phyloP scores from a whole-genome alignment of 2,888 invertebrate genomes.

The Polymixis lichenea region DNA sequence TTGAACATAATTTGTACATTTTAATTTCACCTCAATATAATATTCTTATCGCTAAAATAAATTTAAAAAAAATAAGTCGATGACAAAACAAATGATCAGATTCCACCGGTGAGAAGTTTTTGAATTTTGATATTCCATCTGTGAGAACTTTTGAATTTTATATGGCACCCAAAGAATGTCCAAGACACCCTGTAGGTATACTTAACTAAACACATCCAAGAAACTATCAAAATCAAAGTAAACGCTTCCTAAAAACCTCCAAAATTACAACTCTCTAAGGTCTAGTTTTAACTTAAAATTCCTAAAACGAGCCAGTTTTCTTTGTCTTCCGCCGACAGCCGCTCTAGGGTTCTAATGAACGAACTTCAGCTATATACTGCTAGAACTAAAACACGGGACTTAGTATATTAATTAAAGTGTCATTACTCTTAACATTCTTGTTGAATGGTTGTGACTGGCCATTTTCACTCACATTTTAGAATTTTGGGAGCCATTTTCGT shows the following conservation, averaged over 20 bases:
- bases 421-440: conserved; percentile 46
- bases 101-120: too few relatives aligned
- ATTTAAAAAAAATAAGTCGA: too few relatives aligned
- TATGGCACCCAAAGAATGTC: too few relatives aligned
- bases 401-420: conserved; percentile 55
- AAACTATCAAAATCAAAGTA: background rate
- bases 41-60: too few relatives aligned
- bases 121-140: too few relatives aligned
- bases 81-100: too few relatives aligned
- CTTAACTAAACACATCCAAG: background rate
- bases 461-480: conserved; percentile 23
- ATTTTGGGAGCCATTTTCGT: conserved; percentile 12
- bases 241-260: background rate
- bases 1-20: too few relatives aligned
- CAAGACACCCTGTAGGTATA: background rate
- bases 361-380: conserved; percentile 46
- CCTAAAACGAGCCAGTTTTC: conserved; percentile 46
- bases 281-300: conserved; percentile 42
- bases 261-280: background rate
- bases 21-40: too few relatives aligned
- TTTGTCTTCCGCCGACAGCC: conserved; percentile 48
- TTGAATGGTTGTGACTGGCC: conserved; percentile 23
- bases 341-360: conserved; percentile 46
- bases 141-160: too few relatives aligned
- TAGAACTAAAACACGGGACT: conserved; percentile 36